These are phyloP conservation scores for Leptinotarsa defecta DNA, from an alignment of 1,140 invertebrate species.

Conservation along the genomic window DNA sequence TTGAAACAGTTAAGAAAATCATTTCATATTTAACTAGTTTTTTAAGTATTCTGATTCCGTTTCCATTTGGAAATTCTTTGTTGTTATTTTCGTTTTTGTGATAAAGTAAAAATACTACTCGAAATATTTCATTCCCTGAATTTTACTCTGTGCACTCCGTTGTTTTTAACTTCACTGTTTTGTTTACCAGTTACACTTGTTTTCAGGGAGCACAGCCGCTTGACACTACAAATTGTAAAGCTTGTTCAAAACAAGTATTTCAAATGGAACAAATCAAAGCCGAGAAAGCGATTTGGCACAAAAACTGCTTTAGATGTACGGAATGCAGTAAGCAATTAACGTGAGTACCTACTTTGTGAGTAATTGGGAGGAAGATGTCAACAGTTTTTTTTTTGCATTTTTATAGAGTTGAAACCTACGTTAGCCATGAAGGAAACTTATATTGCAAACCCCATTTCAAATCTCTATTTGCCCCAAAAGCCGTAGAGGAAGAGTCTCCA, in stretches of 20 bases:
- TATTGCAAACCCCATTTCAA: slow-evolving; percentile 95
- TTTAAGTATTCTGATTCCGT: no score
- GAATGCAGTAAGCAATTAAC: slow-evolving; percentile 88
- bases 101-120: no score
- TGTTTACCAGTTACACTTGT: no score
- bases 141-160: no score
- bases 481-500: slow-evolving; percentile 73
- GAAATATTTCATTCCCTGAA: no score
- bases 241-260: slow-evolving; percentile 87
- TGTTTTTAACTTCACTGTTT: no score
- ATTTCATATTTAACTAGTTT: no score
- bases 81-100: no score
- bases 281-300: slow-evolving; percentile 85
- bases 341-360: slow-evolving; percentile 62
- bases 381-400: slow-evolving; percentile 37
- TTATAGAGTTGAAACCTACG: slow-evolving; percentile 84
- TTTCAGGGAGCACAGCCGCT: slow-evolving; percentile 54
- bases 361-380: background rate
- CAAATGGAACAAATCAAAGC: slow-evolving; percentile 93
- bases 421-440: slow-evolving; percentile 83
- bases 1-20: no score
- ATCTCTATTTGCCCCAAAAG: slow-evolving; percentile 88
- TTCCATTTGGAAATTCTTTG: no score
- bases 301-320: slow-evolving; percentile 87
- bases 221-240: slow-evolving; percentile 70